Conservation (phyloP, 1,140 invertebrate species). For the Zaprionus africanus region DNA sequence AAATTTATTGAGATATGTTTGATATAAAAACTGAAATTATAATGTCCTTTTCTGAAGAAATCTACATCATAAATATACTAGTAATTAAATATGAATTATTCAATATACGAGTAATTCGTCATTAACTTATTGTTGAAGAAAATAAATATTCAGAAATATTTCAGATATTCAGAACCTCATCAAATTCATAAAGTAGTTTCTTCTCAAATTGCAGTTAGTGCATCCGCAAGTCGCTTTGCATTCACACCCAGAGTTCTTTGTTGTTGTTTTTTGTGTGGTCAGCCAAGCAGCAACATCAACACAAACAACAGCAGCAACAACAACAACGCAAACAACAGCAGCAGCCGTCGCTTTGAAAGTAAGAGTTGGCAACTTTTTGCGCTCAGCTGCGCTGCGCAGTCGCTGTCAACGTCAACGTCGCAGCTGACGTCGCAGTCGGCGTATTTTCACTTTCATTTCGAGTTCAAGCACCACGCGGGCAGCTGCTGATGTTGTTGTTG, state of each 20-base stretch:
- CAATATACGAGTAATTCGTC: no score
- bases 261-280: slow-evolving; percentile 41
- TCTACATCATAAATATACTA: no score
- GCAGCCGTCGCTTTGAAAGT: slow-evolving; percentile 60
- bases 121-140: no score
- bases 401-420: slow-evolving; percentile 23
- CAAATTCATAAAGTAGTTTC: not conserved
- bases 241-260: not conserved
- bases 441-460: slow-evolving; percentile 80
- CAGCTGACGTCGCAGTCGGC: slow-evolving; percentile 26
- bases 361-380: slow-evolving; percentile 66
- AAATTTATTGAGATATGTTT: no score
- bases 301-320: slow-evolving; percentile 15
- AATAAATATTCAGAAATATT: no score
- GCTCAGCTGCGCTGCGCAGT: slow-evolving; percentile 59
- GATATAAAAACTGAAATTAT: no score
- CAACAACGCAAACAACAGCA: slow-evolving; percentile 28
- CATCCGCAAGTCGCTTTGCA: slow-evolving; percentile 8
- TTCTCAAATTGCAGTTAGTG: not conserved
- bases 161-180: not conserved
- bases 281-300: slow-evolving; percentile 43
- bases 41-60: no score
- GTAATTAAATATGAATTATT: no score
- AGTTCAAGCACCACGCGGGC: slow-evolving; percentile 75
- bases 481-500: slow-evolving; percentile 48